Evolutionary conservation across 2,797 vertebrate genomes (phyloP), one percentile per base, ranked within the genome.

Genomic region (Neoniphon sammara): DNA sequence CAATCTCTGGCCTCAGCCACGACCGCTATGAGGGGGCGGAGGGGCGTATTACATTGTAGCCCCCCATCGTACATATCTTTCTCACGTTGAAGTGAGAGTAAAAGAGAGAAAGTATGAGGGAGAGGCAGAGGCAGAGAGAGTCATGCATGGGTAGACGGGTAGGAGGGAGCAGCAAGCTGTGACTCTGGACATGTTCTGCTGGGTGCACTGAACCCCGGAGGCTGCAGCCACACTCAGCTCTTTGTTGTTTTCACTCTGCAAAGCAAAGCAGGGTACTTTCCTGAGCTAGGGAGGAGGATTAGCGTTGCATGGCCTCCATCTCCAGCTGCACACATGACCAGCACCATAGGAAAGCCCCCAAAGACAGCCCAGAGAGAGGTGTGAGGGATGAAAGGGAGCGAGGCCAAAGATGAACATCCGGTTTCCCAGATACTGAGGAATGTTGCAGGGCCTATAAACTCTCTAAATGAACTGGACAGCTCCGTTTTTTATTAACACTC

Each of bases 171-270:
- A 89, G 91, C 87, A 91, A 93, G 88, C 92, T 89, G 92, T 93
- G 92, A 93, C 92, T 93, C 91, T 90, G 91, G 92, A 94, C 92
- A 91, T 89, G 90, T 92, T 91, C 81, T 91, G 90, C 90, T 93
- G 91, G 91, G 92, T 91, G 91, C 90, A 78, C 89, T 92, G 92
- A 91, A 90, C 91, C 93, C 93, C 77, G 85, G 86, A 88, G 94
- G 92, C 93, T 92, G 89, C 88, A 92, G 92, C 90, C 93, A 94
- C 92, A 93, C 94, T 94, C 92, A 71, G 87, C 92, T 91, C 93
- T 95, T 95, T 95, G 94, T 95, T 94, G 93, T 94, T 90, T 90
- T 93, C 88, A 63, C 87, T 92, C 89, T 89, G 91, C 87, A 84
- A 91, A 92, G 93, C 87, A 88, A 93, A 91, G 89, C 89, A 88